A percentile compares a stretch with the other conserved stretches of the same genome.
These are phyloP conservation scores for Agrochola litura DNA, from an alignment of 2,888 invertebrate genomes.

Conservation along the genomic window DNA sequence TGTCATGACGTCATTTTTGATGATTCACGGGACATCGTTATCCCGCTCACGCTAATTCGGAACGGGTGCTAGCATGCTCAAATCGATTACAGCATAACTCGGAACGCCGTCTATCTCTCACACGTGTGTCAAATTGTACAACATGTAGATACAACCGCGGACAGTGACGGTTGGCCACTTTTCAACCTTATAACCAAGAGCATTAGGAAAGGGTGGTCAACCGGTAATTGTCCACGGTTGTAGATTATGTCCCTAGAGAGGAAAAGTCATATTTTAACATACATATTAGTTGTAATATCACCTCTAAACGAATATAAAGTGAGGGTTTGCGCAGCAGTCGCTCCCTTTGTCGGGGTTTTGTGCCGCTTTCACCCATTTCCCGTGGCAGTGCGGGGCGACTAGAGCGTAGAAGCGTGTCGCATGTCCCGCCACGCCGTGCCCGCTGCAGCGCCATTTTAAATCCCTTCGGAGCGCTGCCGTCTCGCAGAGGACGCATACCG, in stretches of 20 bases:
- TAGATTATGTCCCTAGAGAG: conserved; percentile 4
- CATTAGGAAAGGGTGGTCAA: neutral
- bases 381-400: conserved; percentile 96
- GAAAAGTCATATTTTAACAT: conserved; percentile 27
- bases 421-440: conserved; percentile 94
- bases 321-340: conserved; percentile 83
- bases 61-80: too few relatives aligned
- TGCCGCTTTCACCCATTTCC: conserved; percentile 94
- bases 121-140: neutral
- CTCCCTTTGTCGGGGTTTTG: conserved; percentile 78
- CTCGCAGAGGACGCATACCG: conserved; percentile 95
- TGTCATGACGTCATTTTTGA: too few relatives aligned
- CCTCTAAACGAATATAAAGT: conserved; percentile 87
- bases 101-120: too few relatives aligned
- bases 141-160: neutral
- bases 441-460: conserved; percentile 95
- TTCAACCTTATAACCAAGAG: conserved; percentile 13
- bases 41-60: too few relatives aligned
- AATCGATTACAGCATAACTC: too few relatives aligned
- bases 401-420: conserved; percentile 96
- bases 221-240: neutral
- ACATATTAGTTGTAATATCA: conserved; percentile 17
- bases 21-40: too few relatives aligned
- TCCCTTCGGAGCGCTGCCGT: conserved; percentile 94
- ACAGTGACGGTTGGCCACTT: neutral